A percentile compares a stretch with the other conserved stretches of the same genome.
phyloP scores from a whole-genome alignment of 2,113 vertebrate species.

The Dolichotis patagonum region DNA sequence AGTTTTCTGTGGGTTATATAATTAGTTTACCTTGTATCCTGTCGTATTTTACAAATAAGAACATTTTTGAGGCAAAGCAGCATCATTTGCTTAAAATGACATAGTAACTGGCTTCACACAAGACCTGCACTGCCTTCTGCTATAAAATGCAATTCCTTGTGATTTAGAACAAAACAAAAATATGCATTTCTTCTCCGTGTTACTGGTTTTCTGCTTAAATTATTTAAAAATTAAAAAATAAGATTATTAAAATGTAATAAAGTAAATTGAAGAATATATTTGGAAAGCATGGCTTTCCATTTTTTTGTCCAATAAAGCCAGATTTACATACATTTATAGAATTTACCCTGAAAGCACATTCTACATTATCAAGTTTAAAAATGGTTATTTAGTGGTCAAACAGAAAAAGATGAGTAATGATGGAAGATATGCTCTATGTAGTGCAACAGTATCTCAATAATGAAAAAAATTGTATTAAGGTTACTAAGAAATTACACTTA shows the following conservation, averaged over 20 bases:
- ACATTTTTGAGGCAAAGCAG: neutral
- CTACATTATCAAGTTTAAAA: constrained; percentile 16
- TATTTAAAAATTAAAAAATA: constrained; percentile 47
- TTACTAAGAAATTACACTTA: constrained; percentile 25
- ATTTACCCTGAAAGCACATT: neutral
- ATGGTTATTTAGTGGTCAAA: constrained; percentile 32
- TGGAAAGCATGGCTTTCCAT: neutral
- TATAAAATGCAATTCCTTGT: neutral
- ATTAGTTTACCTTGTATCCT: neutral
- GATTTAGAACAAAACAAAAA: constrained; percentile 8
- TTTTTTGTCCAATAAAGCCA: neutral
- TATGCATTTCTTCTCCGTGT: neutral
- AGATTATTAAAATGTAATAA: neutral
- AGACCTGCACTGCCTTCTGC: accelerated
- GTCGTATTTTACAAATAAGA: neutral
- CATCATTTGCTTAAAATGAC: neutral
- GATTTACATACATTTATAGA: constrained; percentile 4
- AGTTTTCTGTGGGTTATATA: neutral
- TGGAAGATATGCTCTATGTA: neutral
- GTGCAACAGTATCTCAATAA: neutral
- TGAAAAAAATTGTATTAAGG: neutral
- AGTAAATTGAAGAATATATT: neutral
- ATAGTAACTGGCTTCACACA: neutral
- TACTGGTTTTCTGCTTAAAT: constrained; percentile 36
- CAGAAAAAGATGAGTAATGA: neutral